Conservation (phyloP, 2,888 invertebrate species). For the Dermolepida albohirtum region DNA sequence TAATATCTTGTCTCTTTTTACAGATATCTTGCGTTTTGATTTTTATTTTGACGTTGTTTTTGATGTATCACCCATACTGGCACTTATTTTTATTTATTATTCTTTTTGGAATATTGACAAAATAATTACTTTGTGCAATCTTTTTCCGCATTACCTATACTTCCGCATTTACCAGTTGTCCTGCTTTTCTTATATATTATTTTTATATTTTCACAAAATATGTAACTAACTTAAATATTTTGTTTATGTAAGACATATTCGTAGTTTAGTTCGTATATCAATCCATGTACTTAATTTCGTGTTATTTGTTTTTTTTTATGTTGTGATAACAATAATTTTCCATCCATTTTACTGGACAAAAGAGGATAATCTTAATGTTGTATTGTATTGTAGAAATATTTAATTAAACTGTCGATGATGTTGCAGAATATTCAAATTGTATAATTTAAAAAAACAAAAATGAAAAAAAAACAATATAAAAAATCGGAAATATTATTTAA, state of each 20-base stretch:
- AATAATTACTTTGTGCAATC: not conserved
- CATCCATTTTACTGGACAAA: not conserved
- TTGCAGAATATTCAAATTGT: slow-evolving; percentile 4
- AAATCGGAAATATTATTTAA: no score
- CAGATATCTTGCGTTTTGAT: slow-evolving; percentile 51
- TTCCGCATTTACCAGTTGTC: slow-evolving; percentile 14
- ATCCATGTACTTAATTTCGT: no score
- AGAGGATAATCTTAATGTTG: not conserved
- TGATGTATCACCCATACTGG: slow-evolving; percentile 56
- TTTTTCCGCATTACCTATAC: slow-evolving; percentile 13
- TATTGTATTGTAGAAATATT: slow-evolving; percentile 11
- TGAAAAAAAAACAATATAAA: no score
- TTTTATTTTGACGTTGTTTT: slow-evolving; percentile 58
- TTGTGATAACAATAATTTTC: slow-evolving; percentile 20
- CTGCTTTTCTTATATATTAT: slow-evolving; percentile 1
- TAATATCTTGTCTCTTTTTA: slow-evolving; percentile 45
- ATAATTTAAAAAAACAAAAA: no score
- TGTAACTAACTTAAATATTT: no score
- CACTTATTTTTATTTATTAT: slow-evolving; percentile 54
- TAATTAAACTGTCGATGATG: slow-evolving; percentile 16
- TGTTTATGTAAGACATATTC: no score
- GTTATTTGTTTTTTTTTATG: not conserved
- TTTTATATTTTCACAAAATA: no score
- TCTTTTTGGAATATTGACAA: slow-evolving; percentile 34
- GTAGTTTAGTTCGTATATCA: no score